A percentile compares a stretch with the other conserved stretches of the same genome.
These are phyloP conservation scores for Cantharis rufa DNA, from an alignment of 2,888 invertebrate genomes.

Conservation along the genomic window DNA sequence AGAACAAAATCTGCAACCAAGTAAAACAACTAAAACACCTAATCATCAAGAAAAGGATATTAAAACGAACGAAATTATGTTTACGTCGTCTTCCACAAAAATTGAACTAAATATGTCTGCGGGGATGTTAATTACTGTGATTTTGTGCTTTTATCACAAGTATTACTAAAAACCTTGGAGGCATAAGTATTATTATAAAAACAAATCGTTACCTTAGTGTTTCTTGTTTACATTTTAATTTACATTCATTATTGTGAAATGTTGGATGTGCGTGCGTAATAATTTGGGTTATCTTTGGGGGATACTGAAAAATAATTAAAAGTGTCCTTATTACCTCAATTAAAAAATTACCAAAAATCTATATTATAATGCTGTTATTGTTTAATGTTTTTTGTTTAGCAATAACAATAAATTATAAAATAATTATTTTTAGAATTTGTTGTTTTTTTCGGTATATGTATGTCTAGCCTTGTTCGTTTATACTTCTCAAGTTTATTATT, in stretches of 20 bases:
- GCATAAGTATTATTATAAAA: background rate
- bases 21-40: background rate
- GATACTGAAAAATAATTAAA: background rate
- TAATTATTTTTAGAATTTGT: background rate
- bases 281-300: background rate
- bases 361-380: background rate
- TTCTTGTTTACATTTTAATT: background rate
- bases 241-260: background rate
- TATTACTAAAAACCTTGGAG: background rate
- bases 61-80: background rate
- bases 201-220: background rate
- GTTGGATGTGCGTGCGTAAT: background rate
- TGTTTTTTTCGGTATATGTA: background rate
- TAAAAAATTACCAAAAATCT: background rate
- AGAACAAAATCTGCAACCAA: background rate
- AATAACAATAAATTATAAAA: background rate
- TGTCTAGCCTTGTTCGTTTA: background rate
- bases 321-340: background rate
- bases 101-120: background rate
- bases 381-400: background rate
- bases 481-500: background rate
- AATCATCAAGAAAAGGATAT: background rate
- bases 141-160: background rate
- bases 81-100: background rate
- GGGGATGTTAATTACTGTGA: background rate